A percentile compares a stretch with the other conserved stretches of the same genome.
Evolutionary conservation across 2,888 invertebrate species (phyloP).

Genomic region (Netelia virgata): DNA sequence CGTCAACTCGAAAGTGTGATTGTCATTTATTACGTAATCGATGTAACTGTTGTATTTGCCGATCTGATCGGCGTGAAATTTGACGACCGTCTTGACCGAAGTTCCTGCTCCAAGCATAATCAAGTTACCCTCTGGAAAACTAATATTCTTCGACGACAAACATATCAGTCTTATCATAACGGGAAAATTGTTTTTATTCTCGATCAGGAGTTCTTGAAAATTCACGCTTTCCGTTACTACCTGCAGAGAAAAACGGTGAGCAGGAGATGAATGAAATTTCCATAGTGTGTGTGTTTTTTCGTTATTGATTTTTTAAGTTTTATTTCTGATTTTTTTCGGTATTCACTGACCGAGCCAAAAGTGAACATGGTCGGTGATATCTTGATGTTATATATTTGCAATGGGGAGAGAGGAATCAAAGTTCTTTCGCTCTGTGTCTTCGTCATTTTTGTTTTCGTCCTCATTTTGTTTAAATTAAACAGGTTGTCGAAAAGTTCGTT

Average conservation of each 20-base stretch:
- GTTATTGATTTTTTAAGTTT: neutral
- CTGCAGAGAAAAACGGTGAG: constrained; percentile 66
- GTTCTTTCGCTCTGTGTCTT: constrained; percentile 45
- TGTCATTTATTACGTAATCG: constrained; percentile 84
- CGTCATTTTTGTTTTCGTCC: neutral
- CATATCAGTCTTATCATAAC: constrained; percentile 75
- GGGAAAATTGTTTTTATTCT: constrained; percentile 83
- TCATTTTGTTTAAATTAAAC: neutral
- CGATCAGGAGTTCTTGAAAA: constrained; percentile 78
- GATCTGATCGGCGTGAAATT: constrained; percentile 74
- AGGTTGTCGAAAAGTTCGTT: neutral
- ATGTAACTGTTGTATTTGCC: constrained; percentile 82
- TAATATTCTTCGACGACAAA: constrained; percentile 64
- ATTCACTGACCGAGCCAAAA: constrained; percentile 78
- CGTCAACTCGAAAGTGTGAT: constrained; percentile 83
- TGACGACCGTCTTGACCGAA: constrained; percentile 63
- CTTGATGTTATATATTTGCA: constrained; percentile 83
- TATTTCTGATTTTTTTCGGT: neutral
- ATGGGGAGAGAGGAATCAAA: constrained; percentile 82
- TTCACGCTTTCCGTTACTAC: constrained; percentile 77
- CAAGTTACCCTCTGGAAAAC: constrained; percentile 71
- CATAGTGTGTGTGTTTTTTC: neutral
- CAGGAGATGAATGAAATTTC: neutral
- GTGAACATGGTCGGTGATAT: constrained; percentile 81
- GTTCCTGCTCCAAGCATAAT: constrained; percentile 70